Evolutionary conservation across 2,797 vertebrate species (phyloP), one percentile per base, ranked within the genome.

Genomic region (Darevskia mixta): DNA sequence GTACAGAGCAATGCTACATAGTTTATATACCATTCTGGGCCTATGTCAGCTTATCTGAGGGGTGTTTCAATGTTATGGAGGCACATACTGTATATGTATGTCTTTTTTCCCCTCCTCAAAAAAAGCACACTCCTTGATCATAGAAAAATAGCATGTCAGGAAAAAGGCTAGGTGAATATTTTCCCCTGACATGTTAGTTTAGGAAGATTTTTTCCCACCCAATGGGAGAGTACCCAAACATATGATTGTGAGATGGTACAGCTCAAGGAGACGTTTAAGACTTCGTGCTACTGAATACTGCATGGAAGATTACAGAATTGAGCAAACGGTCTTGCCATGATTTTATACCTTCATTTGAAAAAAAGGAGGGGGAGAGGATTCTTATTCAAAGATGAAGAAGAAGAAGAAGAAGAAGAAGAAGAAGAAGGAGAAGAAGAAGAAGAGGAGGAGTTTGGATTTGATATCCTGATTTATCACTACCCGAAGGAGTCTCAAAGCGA

Each of bases 341-440:
- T 92, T 89, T 92, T 89, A 86, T 85, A 90, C 41, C 41, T 43
- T 43, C 41, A 86, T 89, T 87, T 93, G 86, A 93, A 91, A 25
- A 69, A 69, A 9, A 25, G 15, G 15, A 55, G 49, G 15, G 85
- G 79, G 89, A 87, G 93, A 89, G 86, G 76, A 90, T 91, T 91
- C 58, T 90, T 90, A 88, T 94, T 92, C 87, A 78, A 92, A 78
- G 78, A 35, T 90, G 71, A 38, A n/a, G n/a, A n/a, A n/a, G n/a
- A n/a, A n/a, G n/a, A n/a, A n/a, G n/a, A n/a, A n/a, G n/a, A n/a
- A n/a, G n/a, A n/a, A n/a, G n/a, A n/a, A n/a, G n/a, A n/a, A n/a
- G n/a, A n/a, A n/a, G n/a, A n/a, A n/a, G n/a, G n/a, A n/a, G n/a
- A n/a, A n/a, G n/a, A n/a, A n/a, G n/a, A n/a, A n/a, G n/a, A n/a